Percentiles rank a stretch among this genome's conserved stretches.
phyloP scores from a whole-genome alignment of 2,888 invertebrate species.

The Drosophila lutescens region DNA sequence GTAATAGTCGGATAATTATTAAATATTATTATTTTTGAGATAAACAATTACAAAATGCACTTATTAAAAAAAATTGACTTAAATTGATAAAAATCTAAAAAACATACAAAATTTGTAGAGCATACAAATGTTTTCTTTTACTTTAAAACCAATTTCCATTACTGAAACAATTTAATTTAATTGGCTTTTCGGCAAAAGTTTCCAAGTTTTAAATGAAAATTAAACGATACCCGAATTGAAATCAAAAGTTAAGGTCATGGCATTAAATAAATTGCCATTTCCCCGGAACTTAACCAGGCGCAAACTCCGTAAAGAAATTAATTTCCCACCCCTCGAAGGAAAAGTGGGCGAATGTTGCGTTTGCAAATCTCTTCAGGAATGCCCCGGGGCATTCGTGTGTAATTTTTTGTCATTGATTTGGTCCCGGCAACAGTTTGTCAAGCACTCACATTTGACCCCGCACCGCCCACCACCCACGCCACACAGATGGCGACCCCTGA shows the following conservation, averaged over 20 bases:
- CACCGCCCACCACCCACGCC: background rate
- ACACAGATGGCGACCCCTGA: conserved; percentile 44
- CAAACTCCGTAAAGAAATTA: conserved; percentile 40
- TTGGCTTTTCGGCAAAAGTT: conserved; percentile 29
- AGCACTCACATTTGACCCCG: conserved; percentile 55
- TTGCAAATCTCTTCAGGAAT: conserved; percentile 33
- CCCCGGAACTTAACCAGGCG: conserved; percentile 39
- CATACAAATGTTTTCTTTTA: background rate
- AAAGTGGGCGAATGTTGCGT: conserved; percentile 19
- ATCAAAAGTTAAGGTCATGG: conserved; percentile 46
- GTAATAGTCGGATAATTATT: no score
- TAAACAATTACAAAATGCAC: no score
- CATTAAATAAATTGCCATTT: conserved; percentile 51
- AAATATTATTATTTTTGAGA: no score
- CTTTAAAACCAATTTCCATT: conserved; percentile 3
- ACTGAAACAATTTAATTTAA: conserved; percentile 45
- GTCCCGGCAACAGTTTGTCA: conserved; percentile 66
- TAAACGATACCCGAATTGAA: conserved; percentile 37
- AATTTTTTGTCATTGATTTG: conserved; percentile 70
- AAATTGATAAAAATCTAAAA: no score
- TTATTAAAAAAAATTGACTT: no score
- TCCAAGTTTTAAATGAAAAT: conserved; percentile 41
- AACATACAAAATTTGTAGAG: background rate
- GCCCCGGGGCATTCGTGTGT: conserved; percentile 66
- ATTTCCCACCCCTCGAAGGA: conserved; percentile 20